These are phyloP conservation scores for Menidia beryllina DNA, from an alignment of 2,113 vertebrate genomes.

Conservation along the genomic window DNA sequence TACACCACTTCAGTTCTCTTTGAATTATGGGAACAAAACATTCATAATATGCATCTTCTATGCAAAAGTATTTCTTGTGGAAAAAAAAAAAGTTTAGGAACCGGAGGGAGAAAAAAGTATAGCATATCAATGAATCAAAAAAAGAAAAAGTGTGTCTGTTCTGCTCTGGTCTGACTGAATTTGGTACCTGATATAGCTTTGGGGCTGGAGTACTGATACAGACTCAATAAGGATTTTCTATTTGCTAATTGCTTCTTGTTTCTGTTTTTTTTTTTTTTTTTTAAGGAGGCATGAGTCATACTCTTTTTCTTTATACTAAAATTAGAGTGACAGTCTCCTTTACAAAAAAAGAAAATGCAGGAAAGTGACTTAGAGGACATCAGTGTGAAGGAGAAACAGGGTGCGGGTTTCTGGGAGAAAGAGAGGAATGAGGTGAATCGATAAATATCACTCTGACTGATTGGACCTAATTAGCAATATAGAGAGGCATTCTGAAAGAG, in stretches of 20 bases:
- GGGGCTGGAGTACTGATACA: slow-evolving; percentile 62
- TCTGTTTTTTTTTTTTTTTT: slow-evolving; percentile 67
- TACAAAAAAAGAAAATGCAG: slow-evolving; percentile 40
- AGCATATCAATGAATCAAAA: slow-evolving; percentile 53
- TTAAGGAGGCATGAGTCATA: slow-evolving; percentile 79
- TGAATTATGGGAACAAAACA: not conserved
- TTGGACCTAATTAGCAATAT: slow-evolving; percentile 82
- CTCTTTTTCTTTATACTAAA: slow-evolving; percentile 80
- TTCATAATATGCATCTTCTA: slow-evolving; percentile 11
- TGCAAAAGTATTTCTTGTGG: slow-evolving; percentile 37
- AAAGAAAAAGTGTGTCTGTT: slow-evolving; percentile 67
- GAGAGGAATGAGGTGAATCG: slow-evolving; percentile 70
- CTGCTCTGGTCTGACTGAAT: slow-evolving; percentile 61
- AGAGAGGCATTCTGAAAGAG: slow-evolving; percentile 72
- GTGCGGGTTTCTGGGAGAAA: slow-evolving; percentile 6
- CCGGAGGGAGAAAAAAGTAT: slow-evolving; percentile 34
- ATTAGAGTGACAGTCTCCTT: slow-evolving; percentile 75
- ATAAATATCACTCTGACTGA: slow-evolving; percentile 83
- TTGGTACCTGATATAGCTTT: slow-evolving; percentile 71
- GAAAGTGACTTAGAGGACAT: slow-evolving; percentile 19
- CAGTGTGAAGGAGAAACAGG: slow-evolving; percentile 23
- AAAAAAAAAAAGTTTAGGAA: slow-evolving; percentile 31
- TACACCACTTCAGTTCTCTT: too few species aligned
- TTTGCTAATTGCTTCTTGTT: slow-evolving; percentile 73
- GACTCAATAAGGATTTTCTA: slow-evolving; percentile 61